These are phyloP conservation scores for Leptarthrus brevirostris DNA, from an alignment of 2,888 invertebrate species.

Conservation along the genomic window DNA sequence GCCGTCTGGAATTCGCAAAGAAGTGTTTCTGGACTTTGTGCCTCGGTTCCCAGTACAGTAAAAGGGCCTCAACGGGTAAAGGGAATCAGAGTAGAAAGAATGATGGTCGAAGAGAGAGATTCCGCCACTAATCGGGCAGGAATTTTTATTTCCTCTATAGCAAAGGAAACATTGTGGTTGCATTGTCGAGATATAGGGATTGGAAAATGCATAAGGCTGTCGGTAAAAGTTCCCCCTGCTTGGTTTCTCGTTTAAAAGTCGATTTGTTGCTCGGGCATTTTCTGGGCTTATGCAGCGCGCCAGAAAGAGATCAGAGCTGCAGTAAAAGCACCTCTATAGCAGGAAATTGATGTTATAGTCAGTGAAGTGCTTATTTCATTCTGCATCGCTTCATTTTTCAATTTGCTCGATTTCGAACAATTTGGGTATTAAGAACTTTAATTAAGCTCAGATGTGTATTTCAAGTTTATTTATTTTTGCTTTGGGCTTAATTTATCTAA, in stretches of 20 bases:
- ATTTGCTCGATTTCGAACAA: constrained; percentile 7
- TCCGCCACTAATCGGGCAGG: background rate
- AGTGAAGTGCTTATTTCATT: constrained; percentile 5
- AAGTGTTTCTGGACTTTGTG: background rate
- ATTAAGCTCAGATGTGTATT: too few species aligned
- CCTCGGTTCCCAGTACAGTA: background rate
- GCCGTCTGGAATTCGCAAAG: background rate
- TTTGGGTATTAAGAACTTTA: constrained; percentile 15
- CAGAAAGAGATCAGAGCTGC: background rate
- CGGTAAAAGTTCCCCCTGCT: background rate
- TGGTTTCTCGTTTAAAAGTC: background rate
- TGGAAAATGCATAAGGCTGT: background rate
- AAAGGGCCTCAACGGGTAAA: background rate
- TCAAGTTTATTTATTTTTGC: too few species aligned
- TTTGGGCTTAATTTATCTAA: too few species aligned
- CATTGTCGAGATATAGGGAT: background rate
- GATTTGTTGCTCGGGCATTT: background rate
- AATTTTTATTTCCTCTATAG: background rate
- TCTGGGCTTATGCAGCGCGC: constrained; percentile 3
- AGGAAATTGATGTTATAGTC: constrained; percentile 12
- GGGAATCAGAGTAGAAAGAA: background rate
- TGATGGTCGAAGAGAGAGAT: background rate
- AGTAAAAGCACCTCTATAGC: constrained; percentile 3
- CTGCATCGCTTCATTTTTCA: constrained; percentile 32
- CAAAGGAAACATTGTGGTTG: background rate